Base-by-base conservation (phyloP, 2,888 invertebrate genomes). In the Drosophila recens region DNA sequence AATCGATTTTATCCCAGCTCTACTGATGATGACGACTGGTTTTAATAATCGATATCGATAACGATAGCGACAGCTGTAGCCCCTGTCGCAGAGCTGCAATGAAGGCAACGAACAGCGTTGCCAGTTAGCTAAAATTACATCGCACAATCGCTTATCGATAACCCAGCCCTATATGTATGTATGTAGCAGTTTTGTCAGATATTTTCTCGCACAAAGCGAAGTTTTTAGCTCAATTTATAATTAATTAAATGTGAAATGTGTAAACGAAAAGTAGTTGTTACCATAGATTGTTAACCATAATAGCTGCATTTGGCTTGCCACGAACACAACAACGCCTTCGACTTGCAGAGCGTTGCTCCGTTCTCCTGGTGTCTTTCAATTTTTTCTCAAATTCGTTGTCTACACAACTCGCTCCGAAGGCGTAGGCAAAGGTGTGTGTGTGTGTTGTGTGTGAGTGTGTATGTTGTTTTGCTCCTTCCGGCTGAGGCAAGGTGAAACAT, bases 401-500 rank as follows among this genome's bases (percentile, higher is more conserved):
- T 67, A 49, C 63, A 67, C 67, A 75, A 62, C 66, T 63, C 48
- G 59, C 63, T 42, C 43, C 52, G 27, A 69, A 82, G 80, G 69
- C 82, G 66, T 67, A 64, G 72, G 58, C 67, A 63, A 51, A 67
- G 72, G 53, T 33, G 48, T 30, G 56, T 63, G 58, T 42, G 23
- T 23, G 38, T 23, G 75, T 42, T 13, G 38, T 42, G 52, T 23
- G 38, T 23, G 75, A 23, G 23, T 43, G 67, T 51, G 54, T 62
- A 59, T 63, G 52, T 78, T 76, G 75, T 70, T 67, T 74, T 79
- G 77, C 56, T 80, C 75, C 72, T 75, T 72, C 45, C 73, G 58
- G 59, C 64, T 67, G 46, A 56, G 73, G 79, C 57, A 79, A 67
- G 71, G 81, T 77, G 72, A 91, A 91, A 90, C 93, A 95, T 95